Evolutionary conservation across 2,888 invertebrate species (phyloP).

Genomic region (Matsumyia berberina): DNA sequence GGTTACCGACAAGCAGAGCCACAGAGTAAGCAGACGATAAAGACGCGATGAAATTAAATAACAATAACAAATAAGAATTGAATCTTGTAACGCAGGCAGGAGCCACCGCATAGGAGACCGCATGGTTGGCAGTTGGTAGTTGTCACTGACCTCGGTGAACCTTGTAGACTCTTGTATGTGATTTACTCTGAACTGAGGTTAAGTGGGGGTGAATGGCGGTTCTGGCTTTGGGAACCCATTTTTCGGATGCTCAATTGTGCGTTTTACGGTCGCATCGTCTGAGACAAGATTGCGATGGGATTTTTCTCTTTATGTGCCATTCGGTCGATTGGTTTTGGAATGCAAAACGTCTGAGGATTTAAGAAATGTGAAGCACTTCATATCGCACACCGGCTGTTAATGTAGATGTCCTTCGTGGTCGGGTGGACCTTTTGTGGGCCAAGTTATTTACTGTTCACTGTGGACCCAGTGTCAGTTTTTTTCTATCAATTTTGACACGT

Average conservation of each 20-base stretch:
- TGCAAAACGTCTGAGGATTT: slow-evolving; percentile 51
- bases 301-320: slow-evolving; percentile 20
- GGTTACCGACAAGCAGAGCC: slow-evolving; percentile 3
- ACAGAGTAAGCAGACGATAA: slow-evolving; percentile 14
- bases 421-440: not conserved
- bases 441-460: too few relatives aligned
- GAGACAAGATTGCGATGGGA: slow-evolving; percentile 7
- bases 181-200: slow-evolving; percentile 44
- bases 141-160: slow-evolving; percentile 66
- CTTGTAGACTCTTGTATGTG: slow-evolving; percentile 21
- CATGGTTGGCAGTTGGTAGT: slow-evolving; percentile 23
- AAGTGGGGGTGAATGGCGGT: slow-evolving; percentile 46
- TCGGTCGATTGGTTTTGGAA: slow-evolving; percentile 31
- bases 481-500: too few relatives aligned
- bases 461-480: too few relatives aligned
- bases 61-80: slow-evolving; percentile 47
- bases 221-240: slow-evolving; percentile 21
- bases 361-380: not conserved
- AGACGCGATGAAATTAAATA: slow-evolving; percentile 38
- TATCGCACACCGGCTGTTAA: too few relatives aligned
- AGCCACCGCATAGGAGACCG: not conserved
- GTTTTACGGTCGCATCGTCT: slow-evolving; percentile 46
- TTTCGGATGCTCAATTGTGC: slow-evolving; percentile 47
- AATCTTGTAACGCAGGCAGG: slow-evolving; percentile 23
- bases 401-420: slow-evolving; percentile 1